phyloP scores from a whole-genome alignment of 2,888 invertebrate genomes.

The Scrobipalpa atriplicella region DNA sequence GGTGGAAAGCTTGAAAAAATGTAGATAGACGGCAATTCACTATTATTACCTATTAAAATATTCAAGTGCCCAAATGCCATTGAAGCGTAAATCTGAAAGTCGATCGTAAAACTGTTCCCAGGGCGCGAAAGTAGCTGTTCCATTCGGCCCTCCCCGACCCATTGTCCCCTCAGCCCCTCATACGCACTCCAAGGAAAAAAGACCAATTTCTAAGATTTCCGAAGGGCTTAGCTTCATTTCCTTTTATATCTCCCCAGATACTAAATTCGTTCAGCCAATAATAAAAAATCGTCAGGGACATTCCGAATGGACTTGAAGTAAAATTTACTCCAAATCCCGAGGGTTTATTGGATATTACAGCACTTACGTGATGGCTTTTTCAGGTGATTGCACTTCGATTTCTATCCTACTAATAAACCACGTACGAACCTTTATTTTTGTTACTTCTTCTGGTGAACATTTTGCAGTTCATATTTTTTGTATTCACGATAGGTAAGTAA shows the following conservation, averaged over 20 bases:
- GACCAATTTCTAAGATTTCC: conserved; percentile 81
- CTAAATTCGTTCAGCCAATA: conserved; percentile 81
- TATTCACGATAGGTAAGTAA: background rate
- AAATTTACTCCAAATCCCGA: conserved; percentile 68
- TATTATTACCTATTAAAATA: conserved; percentile 62
- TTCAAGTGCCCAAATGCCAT: conserved; percentile 64
- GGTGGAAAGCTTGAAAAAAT: too few relatives aligned
- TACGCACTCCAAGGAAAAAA: conserved; percentile 73
- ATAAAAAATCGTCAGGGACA: conserved; percentile 78
- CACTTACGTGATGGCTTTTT: conserved; percentile 46
- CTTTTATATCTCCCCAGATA: conserved; percentile 82
- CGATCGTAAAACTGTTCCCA: conserved; percentile 76
- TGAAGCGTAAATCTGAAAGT: conserved; percentile 71
- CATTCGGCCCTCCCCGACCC: conserved; percentile 67
- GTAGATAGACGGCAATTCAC: conserved; percentile 33
- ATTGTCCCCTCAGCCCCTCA: conserved; percentile 78
- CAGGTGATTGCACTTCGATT: conserved; percentile 29
- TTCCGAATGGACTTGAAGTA: conserved; percentile 70
- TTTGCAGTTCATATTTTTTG: too few relatives aligned
- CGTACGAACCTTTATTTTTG: conserved; percentile 1
- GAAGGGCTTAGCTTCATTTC: conserved; percentile 82
- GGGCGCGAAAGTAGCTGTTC: conserved; percentile 67
- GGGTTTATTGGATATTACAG: conserved; percentile 65
- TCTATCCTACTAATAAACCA: conserved; percentile 10
- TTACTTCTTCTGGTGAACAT: background rate